Base-by-base conservation (phyloP, 2,797 vertebrate genomes). In the Argyrosomus regius region DNA sequence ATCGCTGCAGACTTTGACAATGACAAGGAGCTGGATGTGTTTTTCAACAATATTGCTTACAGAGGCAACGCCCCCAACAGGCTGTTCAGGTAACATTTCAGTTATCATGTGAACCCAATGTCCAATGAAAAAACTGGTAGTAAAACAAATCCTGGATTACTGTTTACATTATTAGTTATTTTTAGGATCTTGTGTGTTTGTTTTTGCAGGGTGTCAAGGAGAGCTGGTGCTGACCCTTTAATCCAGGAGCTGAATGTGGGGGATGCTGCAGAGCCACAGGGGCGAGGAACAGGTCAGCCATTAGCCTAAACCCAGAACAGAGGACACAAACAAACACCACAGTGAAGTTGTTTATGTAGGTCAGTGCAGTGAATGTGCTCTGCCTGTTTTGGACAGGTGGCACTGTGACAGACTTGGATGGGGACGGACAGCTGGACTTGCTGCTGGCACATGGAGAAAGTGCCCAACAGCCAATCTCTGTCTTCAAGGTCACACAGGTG, bases 41-140 rank as follows among this genome's bases (percentile, higher is more conserved):
- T 99, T 93, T 98, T 99, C 93, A 98, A 99, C 94, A 99, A 99
- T 78, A 98, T 99, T 0, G 98, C 98, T 39, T 97, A 98, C 91
- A 94, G 94, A 0, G 96, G 96, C 69, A 81, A 92, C 1, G 96
- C 98, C 0, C 96, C 97, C 20, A 99, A 99, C 87, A 95, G 96
- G 78, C 94, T 99, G 43, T 99, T 99, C 93, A 96, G 97, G 98
- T 99, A 91, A 84, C 4, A 28, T 31, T 62, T 45, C 3, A 52
- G 3, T 53, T 20, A 35, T 49, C 61, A 17, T 48, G 24, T 53
- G 22, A 49, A 35, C 31, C 11, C 12, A 10, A 20, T 13, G 14
- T 57, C 18, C 5, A 28, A 16, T 12, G 3, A 26, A 0, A 76
- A 22, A 31, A 14, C 1, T 67, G 3, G 6, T 3, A 12, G 35